Evolutionary conservation across 2,797 vertebrate species (phyloP), one percentile per base, ranked within the genome.

Genomic region (Girardinus metallicus): DNA sequence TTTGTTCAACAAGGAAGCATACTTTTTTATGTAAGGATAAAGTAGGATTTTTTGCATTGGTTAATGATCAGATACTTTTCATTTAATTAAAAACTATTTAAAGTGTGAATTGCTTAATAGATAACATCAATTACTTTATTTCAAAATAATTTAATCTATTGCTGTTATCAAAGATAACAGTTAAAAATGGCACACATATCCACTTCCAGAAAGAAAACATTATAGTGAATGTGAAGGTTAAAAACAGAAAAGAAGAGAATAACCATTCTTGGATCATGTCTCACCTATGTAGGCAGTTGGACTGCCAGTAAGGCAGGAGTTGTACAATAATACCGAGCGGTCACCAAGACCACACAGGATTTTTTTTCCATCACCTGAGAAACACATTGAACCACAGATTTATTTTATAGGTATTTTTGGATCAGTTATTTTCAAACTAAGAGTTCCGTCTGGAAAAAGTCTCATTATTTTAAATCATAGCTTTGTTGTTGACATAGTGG

Each of bases 341-440:
- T 97, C 96, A 89, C 96, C 96, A 82, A 97, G 93, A 92, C 97
- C 97, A 74, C 97, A 99, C 90, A 97, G 96, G 86, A 98, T 92
- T 83, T 94, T 92, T 83, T 94, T 95, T 85, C 97, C 98, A 79
- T 97, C 96, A 46, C 97, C 97, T 99, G 77, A 83, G 75, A 93
- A 88, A 55, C 86, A 84, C 46, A 80, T 78, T 51, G 62, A 89
- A 84, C 91, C 62, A 91, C 49, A 85, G 11, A 77, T 66, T 75
- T 8, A 3, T 83, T 80, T 84, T 72, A 72, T 72, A 36, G 66
- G 16, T n/a, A 79, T 75, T 75, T 70, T 21, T 43, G 78, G n/a
- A 13, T 75, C 44, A 60, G 44, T 5, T 3, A 2, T 51, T 82
- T 76, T 75, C 41, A 75, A 80, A 77, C 47, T 70, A 5, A 55